Conservation (phyloP, 2,113 vertebrate genomes). For the Andinoacara biseriatus region DNA sequence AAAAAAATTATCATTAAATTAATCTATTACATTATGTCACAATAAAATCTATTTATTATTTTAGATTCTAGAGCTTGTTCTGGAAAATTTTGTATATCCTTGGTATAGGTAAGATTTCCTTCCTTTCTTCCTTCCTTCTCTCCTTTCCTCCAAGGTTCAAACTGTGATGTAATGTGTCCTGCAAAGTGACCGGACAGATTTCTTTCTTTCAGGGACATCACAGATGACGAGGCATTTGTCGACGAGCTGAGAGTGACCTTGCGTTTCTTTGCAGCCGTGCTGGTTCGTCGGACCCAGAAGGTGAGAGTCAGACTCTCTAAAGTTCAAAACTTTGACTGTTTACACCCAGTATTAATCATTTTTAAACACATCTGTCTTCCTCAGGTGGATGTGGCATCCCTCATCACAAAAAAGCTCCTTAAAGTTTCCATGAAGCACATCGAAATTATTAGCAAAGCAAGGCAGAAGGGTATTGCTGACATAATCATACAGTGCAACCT, state of each 20-base stretch:
- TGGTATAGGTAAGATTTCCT: slow-evolving; percentile 90
- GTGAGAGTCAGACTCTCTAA: slow-evolving; percentile 65
- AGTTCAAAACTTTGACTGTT: neutral
- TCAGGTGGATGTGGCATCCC: slow-evolving; percentile 92
- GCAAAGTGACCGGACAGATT: slow-evolving; percentile 28
- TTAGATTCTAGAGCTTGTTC: slow-evolving; percentile 94
- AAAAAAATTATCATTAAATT: neutral
- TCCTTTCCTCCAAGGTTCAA: neutral
- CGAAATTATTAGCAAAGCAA: slow-evolving; percentile 95
- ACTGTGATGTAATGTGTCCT: neutral
- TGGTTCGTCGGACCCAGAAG: slow-evolving; percentile 94
- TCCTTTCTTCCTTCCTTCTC: neutral
- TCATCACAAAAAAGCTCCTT: slow-evolving; percentile 92
- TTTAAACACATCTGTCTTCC: neutral
- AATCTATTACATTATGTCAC: neutral
- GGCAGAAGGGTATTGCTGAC: slow-evolving; percentile 87
- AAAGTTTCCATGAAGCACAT: slow-evolving; percentile 98
- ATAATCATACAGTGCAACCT: neutral
- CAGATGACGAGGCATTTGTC: slow-evolving; percentile 92
- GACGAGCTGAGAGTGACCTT: slow-evolving; percentile 91
- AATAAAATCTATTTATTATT: neutral
- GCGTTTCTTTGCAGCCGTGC: slow-evolving; percentile 91
- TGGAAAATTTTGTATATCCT: slow-evolving; percentile 97
- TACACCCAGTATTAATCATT: neutral
- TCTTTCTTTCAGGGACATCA: slow-evolving; percentile 79